These are phyloP conservation scores for Calephelis perditalis DNA, from an alignment of 2,888 invertebrate species.

Conservation along the genomic window DNA sequence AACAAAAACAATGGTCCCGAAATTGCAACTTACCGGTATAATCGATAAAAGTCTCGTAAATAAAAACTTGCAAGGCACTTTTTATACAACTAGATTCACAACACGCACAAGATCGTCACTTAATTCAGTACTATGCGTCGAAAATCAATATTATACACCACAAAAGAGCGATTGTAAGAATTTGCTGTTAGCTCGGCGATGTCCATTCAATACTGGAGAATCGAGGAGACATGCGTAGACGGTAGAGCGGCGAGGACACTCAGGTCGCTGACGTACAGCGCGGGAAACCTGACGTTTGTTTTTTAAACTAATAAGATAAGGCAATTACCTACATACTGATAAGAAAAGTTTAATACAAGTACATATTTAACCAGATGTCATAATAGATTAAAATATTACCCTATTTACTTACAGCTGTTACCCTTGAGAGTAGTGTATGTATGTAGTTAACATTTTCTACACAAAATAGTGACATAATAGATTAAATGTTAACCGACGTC, in stretches of 20 bases:
- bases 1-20: slow-evolving; percentile 3
- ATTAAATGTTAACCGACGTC: no score
- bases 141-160: slow-evolving; percentile 62
- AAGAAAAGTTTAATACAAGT: no score
- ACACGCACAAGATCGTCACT: slow-evolving; percentile 13
- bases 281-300: slow-evolving; percentile 65
- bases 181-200: slow-evolving; percentile 38
- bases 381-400: no score
- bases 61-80: slow-evolving; percentile 53
- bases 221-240: slow-evolving; percentile 54
- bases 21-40: slow-evolving; percentile 1
- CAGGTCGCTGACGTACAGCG: slow-evolving; percentile 39
- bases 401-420: no score
- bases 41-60: slow-evolving; percentile 17
- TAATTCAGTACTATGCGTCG: slow-evolving; percentile 34
- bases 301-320: slow-evolving; percentile 34
- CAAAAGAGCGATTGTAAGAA: slow-evolving; percentile 41
- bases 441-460: no score
- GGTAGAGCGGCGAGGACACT: slow-evolving; percentile 35
- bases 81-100: background rate
- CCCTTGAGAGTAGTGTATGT: no score
- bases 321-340: no score
- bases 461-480: no score
- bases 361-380: no score
- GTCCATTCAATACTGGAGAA: slow-evolving; percentile 60